phyloP scores from a whole-genome alignment of 2,797 vertebrate genomes.

The Denticeps clupeoides region DNA sequence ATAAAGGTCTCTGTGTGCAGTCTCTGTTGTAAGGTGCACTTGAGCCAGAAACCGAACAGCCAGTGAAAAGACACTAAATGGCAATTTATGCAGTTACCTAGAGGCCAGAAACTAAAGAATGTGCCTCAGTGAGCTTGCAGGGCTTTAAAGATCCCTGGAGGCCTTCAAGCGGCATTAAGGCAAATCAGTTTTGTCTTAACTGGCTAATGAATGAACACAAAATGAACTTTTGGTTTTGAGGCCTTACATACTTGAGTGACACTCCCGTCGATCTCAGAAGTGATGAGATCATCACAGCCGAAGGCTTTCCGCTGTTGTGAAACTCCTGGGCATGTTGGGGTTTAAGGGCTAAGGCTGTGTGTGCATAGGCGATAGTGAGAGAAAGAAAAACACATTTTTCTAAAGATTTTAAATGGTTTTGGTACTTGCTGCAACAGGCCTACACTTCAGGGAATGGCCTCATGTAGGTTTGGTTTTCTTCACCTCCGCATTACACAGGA shows the following conservation, averaged over 20 bases:
- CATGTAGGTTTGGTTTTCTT: not conserved
- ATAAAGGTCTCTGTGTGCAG: slow-evolving; percentile 26
- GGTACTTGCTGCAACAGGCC: slow-evolving; percentile 24
- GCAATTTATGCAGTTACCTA: too few species aligned
- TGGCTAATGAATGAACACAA: too few species aligned
- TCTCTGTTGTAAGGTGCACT: slow-evolving; percentile 13
- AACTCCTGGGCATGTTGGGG: not conserved
- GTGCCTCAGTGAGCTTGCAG: too few species aligned
- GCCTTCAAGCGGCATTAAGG: too few species aligned
- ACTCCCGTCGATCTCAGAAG: slow-evolving; percentile 1
- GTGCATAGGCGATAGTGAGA: not conserved
- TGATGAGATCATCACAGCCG: slow-evolving; percentile 22
- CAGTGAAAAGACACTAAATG: too few species aligned
- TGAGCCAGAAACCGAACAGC: too few species aligned
- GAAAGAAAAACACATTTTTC: slow-evolving; percentile 14
- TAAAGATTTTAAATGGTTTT: slow-evolving; percentile 21
- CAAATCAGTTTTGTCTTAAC: too few species aligned
- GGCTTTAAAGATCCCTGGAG: too few species aligned
- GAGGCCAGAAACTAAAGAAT: too few species aligned
- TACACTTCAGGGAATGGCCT: slow-evolving; percentile 19
- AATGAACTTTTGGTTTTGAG: not conserved
- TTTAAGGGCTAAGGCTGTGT: slow-evolving; percentile 5
- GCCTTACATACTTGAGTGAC: not conserved
- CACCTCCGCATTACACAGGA: not conserved
- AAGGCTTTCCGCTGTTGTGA: slow-evolving; percentile 11